Base-by-base conservation (phyloP, 2,888 invertebrate genomes). In the Microctonus aethiopoides region DNA sequence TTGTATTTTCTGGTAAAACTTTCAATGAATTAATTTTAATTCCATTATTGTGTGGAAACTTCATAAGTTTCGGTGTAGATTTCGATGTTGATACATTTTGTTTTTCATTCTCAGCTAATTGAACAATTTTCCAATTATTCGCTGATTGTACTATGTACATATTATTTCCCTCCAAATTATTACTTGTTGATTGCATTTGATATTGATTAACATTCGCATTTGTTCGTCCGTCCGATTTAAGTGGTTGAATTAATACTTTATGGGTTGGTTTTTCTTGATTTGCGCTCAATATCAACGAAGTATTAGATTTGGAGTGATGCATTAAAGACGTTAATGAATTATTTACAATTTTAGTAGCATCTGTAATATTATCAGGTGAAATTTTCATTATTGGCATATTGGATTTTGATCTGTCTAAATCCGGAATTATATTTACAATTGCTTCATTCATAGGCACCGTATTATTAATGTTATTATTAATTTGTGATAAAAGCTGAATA, bases 401-500 rank as follows among this genome's bases (percentile, higher is more conserved):
- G n/a, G 10, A n/a, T 10, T 16, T 22, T 5, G 5, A 57, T 16
- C 10, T 13, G 16, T 32, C 16, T 9, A 10, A 16, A n/a, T 57
- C 16, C 5, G 57, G 32, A 16, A 32, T 57, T 7, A 57, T n/a
- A 32, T 29, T 57, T 11, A 32, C 1, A 2, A n/a, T 16, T 13
- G 7, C 16, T 2, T 32, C 57, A 16, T 57, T 57, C 20, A 29
- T 4, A 1, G 16, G 62, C 29, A 51, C 1, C 10, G 46, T 5
- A 4, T 11, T 41, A 11, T 34, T 52, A 10, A 24, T 26, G 16
- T 57, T 9, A 16, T n/a, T 13, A 29, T 72, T 63, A 5, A 70
- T 70, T 5, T 41, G 67, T 1, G 78, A 57, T 13, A 82, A 36
- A 41, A 81, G 59, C 41, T 78, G 65, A 0, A 84, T 71, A 6